Conservation (phyloP, 2,113 vertebrate genomes). For the Zeus faber region DNA sequence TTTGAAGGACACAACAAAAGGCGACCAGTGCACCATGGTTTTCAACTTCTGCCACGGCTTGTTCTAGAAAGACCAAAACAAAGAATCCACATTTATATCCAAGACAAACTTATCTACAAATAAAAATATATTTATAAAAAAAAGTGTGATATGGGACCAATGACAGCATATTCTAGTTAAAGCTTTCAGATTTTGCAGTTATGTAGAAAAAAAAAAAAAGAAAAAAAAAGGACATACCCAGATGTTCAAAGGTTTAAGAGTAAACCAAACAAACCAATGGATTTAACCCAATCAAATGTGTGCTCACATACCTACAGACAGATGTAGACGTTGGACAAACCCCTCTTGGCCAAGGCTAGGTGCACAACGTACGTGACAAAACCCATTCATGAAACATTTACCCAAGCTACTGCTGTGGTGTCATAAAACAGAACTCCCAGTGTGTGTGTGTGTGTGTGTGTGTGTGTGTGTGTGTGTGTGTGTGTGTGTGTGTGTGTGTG, state of each 20-base stretch:
- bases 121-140: too few species aligned
- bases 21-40: conserved; percentile 83
- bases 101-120: too few species aligned
- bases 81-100: background rate
- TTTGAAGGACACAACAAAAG: conserved; percentile 83
- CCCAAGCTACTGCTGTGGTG: conserved; percentile 34
- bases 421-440: conserved; percentile 48
- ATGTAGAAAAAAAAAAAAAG: background rate
- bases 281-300: background rate
- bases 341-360: conserved; percentile 44
- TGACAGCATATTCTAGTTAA: too few species aligned
- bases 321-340: conserved; percentile 16
- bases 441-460: conserved; percentile 26
- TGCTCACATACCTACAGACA: background rate
- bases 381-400: conserved; percentile 72
- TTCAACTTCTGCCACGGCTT: conserved; percentile 87
- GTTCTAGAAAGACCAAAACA: conserved; percentile 57
- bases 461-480: too few species aligned
- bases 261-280: too few species aligned
- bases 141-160: too few species aligned
- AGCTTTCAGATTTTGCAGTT: background rate
- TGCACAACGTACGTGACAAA: conserved; percentile 43
- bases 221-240: background rate
- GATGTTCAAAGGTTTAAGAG: background rate
- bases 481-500: too few species aligned